Conservation (phyloP, 2,113 vertebrate genomes). For the Mola mola region DNA sequence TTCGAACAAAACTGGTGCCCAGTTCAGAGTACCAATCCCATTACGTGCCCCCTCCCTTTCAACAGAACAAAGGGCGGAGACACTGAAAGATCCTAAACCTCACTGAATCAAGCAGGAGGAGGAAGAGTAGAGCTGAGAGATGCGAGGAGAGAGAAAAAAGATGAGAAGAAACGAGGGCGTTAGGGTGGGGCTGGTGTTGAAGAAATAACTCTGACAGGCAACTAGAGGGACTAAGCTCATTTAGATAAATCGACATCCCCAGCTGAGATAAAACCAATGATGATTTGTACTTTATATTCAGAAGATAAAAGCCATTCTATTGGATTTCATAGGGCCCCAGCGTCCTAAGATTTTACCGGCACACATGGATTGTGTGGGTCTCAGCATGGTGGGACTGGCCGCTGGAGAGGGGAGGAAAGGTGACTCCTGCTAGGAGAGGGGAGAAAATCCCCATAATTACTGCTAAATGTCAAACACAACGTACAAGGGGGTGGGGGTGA, state of each 20-base stretch:
- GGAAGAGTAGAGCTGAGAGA: slow-evolving; percentile 64
- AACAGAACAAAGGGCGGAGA: slow-evolving; percentile 66
- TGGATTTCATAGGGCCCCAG: slow-evolving; percentile 69
- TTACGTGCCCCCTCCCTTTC: slow-evolving; percentile 72
- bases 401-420: slow-evolving; percentile 36
- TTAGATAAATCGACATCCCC: slow-evolving; percentile 94
- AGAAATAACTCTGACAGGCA: slow-evolving; percentile 78
- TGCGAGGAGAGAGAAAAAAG: slow-evolving; percentile 39
- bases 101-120: slow-evolving; percentile 80
- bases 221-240: slow-evolving; percentile 84
- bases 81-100: slow-evolving; percentile 65
- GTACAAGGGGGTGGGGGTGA: slow-evolving; percentile 20
- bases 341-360: slow-evolving; percentile 57
- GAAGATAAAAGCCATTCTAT: slow-evolving; percentile 78
- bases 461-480: slow-evolving; percentile 50
- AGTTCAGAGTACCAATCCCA: slow-evolving; percentile 78
- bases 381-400: slow-evolving; percentile 71
- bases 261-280: slow-evolving; percentile 95
- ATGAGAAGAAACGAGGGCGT: slow-evolving; percentile 47
- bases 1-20: slow-evolving; percentile 64
- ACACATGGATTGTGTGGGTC: slow-evolving; percentile 62
- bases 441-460: slow-evolving; percentile 53
- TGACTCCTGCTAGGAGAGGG: slow-evolving; percentile 32
- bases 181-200: slow-evolving; percentile 50
- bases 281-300: slow-evolving; percentile 96